A percentile compares a stretch with the other conserved stretches of the same genome.
Conservation (phyloP, 2,888 invertebrate species). For the Lithophane socia region DNA sequence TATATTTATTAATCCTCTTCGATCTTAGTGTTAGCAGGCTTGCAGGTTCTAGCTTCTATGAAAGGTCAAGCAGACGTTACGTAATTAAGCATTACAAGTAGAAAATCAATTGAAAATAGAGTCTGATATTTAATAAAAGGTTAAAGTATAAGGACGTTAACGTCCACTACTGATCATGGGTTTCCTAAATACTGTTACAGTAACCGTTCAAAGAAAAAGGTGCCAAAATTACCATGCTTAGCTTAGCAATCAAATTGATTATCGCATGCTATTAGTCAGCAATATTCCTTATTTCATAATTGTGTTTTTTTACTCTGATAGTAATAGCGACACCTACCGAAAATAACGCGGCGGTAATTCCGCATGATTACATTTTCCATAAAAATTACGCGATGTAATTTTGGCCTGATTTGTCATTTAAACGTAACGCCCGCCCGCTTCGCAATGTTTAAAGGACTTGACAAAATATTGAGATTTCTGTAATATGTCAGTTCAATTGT, state of each 20-base stretch:
- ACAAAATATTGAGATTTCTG: neutral
- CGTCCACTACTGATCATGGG: neutral
- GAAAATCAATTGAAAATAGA: neutral
- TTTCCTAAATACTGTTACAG: neutral
- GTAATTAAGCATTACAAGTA: neutral
- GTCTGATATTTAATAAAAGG: too few relatives aligned
- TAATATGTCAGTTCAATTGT: neutral
- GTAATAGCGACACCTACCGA: neutral
- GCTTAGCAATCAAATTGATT: neutral
- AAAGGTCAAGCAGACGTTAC: neutral
- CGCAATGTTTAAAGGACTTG: neutral
- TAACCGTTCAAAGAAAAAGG: neutral
- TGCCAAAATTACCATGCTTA: neutral
- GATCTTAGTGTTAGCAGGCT: conserved; percentile 2
- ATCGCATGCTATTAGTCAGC: neutral
- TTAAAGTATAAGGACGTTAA: neutral
- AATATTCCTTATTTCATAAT: neutral
- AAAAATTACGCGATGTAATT: neutral
- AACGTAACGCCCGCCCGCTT: neutral
- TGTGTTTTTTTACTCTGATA: neutral
- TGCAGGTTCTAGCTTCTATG: neutral
- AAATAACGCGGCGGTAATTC: neutral
- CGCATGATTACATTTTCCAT: neutral
- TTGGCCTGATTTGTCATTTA: neutral
- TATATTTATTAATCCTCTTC: conserved; percentile 37